A percentile compares a stretch with the other conserved stretches of the same genome.
Evolutionary conservation across 2,888 invertebrate species (phyloP).

Genomic region (Cremastinae sp.): DNA sequence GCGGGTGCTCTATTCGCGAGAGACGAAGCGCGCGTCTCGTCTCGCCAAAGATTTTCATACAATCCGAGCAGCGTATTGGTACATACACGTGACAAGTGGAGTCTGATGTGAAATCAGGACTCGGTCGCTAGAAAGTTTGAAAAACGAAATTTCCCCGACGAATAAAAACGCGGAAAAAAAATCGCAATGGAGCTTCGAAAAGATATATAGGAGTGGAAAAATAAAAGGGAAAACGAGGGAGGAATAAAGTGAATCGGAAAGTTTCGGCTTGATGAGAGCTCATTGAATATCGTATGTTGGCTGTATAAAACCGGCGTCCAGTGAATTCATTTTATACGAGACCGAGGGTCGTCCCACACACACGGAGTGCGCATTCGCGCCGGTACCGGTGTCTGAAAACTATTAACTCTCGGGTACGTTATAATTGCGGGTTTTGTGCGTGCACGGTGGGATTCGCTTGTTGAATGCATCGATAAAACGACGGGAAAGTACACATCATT

Average conservation of each 20-base stretch:
- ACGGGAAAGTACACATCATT: slow-evolving; percentile 48
- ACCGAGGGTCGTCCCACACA: slow-evolving; percentile 24
- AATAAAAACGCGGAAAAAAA: no score
- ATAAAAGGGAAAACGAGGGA: neutral
- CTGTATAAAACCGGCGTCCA: neutral
- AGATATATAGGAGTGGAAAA: neutral
- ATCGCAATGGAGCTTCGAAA: no score
- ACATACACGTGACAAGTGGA: neutral
- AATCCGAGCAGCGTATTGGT: slow-evolving; percentile 29
- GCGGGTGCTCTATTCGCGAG: slow-evolving; percentile 51
- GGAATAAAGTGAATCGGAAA: neutral
- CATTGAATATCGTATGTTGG: neutral
- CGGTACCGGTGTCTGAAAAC: slow-evolving; percentile 29
- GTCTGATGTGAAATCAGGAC: slow-evolving; percentile 9
- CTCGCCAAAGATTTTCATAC: slow-evolving; percentile 31
- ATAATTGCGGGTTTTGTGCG: slow-evolving; percentile 49
- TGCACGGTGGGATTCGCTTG: slow-evolving; percentile 22
- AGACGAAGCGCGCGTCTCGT: slow-evolving; percentile 30
- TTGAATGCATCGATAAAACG: slow-evolving; percentile 32
- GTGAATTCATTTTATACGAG: slow-evolving; percentile 38
- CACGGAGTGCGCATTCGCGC: slow-evolving; percentile 19
- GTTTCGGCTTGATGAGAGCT: no score
- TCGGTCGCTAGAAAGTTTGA: no score
- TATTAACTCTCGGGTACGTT: slow-evolving; percentile 32
- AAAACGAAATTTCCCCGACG: no score